These are phyloP conservation scores for Sitophilus oryzae DNA, from an alignment of 1,140 invertebrate species.

Conservation along the genomic window DNA sequence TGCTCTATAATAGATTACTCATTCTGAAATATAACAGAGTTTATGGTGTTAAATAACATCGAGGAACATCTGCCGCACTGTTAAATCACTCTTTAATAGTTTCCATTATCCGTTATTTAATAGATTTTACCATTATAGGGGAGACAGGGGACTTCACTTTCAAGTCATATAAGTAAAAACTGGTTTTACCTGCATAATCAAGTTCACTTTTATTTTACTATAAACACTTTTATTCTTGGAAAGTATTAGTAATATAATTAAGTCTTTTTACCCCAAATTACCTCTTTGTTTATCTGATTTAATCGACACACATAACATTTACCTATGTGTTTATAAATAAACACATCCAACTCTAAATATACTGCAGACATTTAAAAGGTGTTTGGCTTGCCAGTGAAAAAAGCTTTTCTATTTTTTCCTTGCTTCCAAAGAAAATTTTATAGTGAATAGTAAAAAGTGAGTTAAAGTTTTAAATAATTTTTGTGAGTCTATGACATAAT, in stretches of 20 bases:
- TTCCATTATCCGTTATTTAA: neutral
- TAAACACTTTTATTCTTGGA: no score
- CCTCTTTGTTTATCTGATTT: no score
- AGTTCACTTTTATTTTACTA: neutral
- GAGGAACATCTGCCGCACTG: neutral
- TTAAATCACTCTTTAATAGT: neutral
- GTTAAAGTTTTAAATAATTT: neutral
- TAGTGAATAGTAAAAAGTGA: neutral
- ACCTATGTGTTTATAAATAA: conserved; percentile 5
- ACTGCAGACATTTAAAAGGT: no score
- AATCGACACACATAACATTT: conserved; percentile 5
- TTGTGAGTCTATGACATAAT: neutral
- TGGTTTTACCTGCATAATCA: neutral
- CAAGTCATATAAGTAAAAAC: neutral
- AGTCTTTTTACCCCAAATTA: no score
- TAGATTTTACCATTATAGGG: neutral
- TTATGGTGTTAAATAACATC: neutral
- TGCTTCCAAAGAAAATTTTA: no score
- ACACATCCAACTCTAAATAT: neutral
- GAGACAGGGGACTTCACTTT: neutral
- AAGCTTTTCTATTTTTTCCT: no score
- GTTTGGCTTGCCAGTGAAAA: no score
- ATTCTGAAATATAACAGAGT: neutral
- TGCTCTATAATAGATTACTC: no score
- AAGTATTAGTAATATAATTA: no score